phyloP scores from a whole-genome alignment of 2,113 vertebrate genomes.

The Pomatorhinus ruficollis region DNA sequence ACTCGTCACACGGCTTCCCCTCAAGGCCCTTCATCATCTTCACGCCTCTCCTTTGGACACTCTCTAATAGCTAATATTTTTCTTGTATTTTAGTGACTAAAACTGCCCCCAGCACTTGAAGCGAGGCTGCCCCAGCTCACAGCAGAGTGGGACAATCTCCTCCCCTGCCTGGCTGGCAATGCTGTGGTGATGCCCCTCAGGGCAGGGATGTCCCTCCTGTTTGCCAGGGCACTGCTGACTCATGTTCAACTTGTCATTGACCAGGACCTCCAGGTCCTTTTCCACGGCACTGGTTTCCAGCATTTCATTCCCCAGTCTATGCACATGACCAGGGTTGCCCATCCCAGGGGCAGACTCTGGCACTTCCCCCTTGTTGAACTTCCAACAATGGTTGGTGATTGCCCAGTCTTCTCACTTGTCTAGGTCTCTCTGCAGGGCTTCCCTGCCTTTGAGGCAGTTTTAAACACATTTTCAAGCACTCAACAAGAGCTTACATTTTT shows the following conservation, averaged over 20 bases:
- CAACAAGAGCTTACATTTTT: not conserved
- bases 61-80: not conserved
- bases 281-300: not conserved
- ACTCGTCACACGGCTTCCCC: rapidly evolving
- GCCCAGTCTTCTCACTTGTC: not conserved
- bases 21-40: not conserved
- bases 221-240: not conserved
- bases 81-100: not conserved
- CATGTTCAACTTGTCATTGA: rapidly evolving
- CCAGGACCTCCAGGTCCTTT: not conserved
- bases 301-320: not conserved
- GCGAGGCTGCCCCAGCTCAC: not conserved
- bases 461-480: not conserved
- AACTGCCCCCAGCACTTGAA: not conserved
- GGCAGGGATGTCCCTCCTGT: rapidly evolving
- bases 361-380: not conserved
- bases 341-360: not conserved
- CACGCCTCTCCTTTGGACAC: no score
- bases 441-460: not conserved
- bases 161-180: rapidly evolving
- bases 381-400: not conserved
- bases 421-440: not conserved
- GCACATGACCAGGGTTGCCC: not conserved
- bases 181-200: not conserved
- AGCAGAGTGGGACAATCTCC: not conserved